These are phyloP conservation scores for Cariama cristata DNA, from an alignment of 2,113 vertebrate species.

Conservation along the genomic window DNA sequence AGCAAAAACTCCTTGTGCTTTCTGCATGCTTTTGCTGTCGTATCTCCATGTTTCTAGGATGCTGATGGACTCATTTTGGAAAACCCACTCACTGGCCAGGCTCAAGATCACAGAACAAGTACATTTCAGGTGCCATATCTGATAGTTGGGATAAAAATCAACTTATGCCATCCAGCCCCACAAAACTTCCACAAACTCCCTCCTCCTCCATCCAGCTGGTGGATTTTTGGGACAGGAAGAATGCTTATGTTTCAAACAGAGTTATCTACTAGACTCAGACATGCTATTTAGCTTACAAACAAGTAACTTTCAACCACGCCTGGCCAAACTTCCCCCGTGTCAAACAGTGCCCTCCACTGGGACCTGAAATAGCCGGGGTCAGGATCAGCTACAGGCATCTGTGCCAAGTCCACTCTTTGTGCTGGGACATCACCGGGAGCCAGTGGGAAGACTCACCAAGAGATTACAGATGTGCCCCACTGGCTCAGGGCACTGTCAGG, in stretches of 20 bases:
- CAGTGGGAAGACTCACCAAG: background rate
- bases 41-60: background rate
- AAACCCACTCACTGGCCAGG: background rate
- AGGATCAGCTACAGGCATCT: background rate
- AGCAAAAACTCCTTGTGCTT: background rate
- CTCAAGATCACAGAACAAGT: background rate
- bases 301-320: background rate
- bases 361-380: background rate
- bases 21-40: background rate
- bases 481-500: background rate
- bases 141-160: background rate
- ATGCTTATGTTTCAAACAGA: background rate
- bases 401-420: background rate
- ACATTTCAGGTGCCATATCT: background rate
- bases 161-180: background rate
- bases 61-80: background rate
- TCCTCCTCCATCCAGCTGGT: background rate
- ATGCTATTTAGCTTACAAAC: background rate
- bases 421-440: background rate
- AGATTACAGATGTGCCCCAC: background rate
- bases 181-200: background rate
- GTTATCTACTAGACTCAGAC: background rate
- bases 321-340: background rate
- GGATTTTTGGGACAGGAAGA: background rate
- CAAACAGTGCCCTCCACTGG: background rate